Percentiles rank a stretch among this genome's conserved stretches.
These are phyloP conservation scores for Mustela lutreola DNA, from an alignment of 2,113 vertebrate species.

Conservation along the genomic window DNA sequence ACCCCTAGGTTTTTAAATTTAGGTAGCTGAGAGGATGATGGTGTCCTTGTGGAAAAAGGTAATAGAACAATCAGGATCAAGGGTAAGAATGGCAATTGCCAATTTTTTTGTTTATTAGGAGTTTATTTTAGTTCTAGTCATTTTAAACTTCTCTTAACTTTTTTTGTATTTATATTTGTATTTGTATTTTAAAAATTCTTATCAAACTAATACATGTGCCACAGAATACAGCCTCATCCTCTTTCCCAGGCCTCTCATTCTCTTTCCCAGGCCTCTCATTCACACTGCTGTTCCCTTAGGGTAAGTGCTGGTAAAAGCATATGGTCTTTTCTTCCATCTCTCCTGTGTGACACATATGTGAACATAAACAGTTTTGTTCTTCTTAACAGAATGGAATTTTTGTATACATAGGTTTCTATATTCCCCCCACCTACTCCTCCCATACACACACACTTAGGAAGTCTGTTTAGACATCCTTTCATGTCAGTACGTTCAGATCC, in stretches of 20 bases:
- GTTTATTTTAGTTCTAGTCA: slow-evolving; percentile 38
- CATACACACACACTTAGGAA: not conserved
- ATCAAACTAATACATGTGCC: not conserved
- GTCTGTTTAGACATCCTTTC: slow-evolving; percentile 24
- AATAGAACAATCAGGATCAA: slow-evolving; percentile 12
- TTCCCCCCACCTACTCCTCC: not conserved
- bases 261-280: not conserved
- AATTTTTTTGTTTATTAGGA: slow-evolving; percentile 43
- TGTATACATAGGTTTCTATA: not conserved
- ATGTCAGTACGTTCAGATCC: not conserved
- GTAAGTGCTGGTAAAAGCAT: slow-evolving; percentile 17
- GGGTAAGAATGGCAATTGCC: not conserved
- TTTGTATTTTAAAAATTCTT: slow-evolving; percentile 31
- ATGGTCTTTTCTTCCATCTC: not conserved
- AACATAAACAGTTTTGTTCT: not conserved
- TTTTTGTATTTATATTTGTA: slow-evolving; percentile 34
- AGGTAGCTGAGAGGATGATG: not conserved
- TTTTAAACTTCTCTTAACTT: slow-evolving; percentile 43
- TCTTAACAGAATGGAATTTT: slow-evolving; percentile 14
- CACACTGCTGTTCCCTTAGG: not conserved
- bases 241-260: not conserved
- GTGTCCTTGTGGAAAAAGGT: not conserved
- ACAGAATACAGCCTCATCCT: not conserved
- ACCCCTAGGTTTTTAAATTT: slow-evolving; percentile 15
- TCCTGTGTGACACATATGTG: not conserved